Evolutionary conservation across 2,113 vertebrate genomes (phyloP), one percentile per base, ranked within the genome.

Genomic region (Indicator maculatus): DNA sequence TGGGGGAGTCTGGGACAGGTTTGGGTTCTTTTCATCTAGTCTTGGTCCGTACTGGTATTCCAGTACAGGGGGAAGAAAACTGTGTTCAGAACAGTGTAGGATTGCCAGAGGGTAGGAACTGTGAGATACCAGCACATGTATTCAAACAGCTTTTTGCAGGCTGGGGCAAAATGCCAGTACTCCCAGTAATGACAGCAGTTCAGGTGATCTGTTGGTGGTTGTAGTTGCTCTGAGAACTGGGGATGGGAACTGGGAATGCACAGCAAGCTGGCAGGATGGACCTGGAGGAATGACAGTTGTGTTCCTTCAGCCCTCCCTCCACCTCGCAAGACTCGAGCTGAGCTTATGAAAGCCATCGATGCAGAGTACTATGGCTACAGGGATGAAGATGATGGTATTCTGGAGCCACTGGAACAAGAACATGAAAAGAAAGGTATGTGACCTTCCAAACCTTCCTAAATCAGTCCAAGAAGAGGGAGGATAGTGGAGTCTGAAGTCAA

Each of bases 331-430:
- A 99, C 98, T 0, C 98, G 99, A 26, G 99, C 96, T 4, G 99
- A 99, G 93, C 98, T 99, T 7, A 99, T 99, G 99, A 99, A 99
- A 82, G 98, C 98, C 1, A 99, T 99, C 1, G 99, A 99, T 31
- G 99, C 99, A 1, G 99, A 99, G 59, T 99, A 99, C 93, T 99
- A 99, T 0, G 99, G 99, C 19, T 99, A 99, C 96, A 96, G 99
- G 47, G 99, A 99, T 55, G 99, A 99, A 76, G 99, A 99, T 5
- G 99, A 99, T 15, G 99, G 99, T 0, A 98, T 99, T 8, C 97
- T 99, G 65, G 98, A 99, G 53, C 99, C 99, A 16, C 95, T 99
- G 96, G 99, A 99, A 58, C 97, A 98, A 9, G 98, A 99, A 17
- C 98, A 99, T 31, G 99, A 99, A 83, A 99, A 98, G 92, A 98